Conservation (phyloP, 1,140 invertebrate species). For the Drosophila lowei region DNA sequence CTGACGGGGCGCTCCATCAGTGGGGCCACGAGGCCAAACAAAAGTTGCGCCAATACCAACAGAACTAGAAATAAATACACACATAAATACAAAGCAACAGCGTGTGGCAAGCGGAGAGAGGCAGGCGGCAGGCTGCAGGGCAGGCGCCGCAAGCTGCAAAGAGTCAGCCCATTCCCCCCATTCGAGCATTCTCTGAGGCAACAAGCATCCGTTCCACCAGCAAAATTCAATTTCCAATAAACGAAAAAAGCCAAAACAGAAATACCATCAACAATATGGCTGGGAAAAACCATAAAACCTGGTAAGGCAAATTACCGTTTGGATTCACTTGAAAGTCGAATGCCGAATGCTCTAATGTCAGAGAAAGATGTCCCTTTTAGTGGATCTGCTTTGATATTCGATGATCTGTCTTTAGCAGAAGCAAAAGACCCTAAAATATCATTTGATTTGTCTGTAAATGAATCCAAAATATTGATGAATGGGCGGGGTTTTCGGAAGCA, state of each 20-base stretch:
- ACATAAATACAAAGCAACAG: conserved; percentile 9
- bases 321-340: not conserved
- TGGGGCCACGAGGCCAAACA: conserved; percentile 40
- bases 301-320: conserved; percentile 20
- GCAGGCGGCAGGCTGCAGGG: no score
- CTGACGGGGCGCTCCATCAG: conserved; percentile 1
- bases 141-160: conserved; percentile 47
- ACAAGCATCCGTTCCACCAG: conserved; percentile 5
- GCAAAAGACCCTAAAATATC: no score
- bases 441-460: no score
- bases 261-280: conserved; percentile 45
- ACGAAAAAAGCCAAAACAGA: conserved; percentile 45
- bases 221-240: conserved; percentile 70
- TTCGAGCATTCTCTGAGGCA: not conserved
- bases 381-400: no score
- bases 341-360: conserved; percentile 14
- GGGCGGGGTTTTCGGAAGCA: no score
- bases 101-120: no score
- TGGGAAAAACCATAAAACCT: conserved; percentile 61
- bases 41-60: conserved; percentile 58
- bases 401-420: no score
- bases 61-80: conserved; percentile 17
- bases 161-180: not conserved
- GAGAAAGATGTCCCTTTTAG: no score
- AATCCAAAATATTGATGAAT: no score